These are phyloP conservation scores for Accipiter cooperii DNA, from an alignment of 2,113 vertebrate species.

Conservation along the genomic window DNA sequence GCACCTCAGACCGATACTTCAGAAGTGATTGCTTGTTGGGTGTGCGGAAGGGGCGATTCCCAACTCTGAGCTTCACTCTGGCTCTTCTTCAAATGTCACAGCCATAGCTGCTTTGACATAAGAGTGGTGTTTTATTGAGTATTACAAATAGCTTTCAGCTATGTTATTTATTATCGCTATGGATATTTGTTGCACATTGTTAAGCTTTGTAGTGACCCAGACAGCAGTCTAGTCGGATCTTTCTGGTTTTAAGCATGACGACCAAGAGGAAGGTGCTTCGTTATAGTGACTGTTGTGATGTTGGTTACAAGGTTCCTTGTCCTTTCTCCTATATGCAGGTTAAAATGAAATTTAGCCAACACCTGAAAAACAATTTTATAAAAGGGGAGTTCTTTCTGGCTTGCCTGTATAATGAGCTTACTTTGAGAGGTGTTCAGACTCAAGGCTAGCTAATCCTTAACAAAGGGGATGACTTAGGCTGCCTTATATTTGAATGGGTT, in stretches of 20 bases:
- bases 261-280: background rate
- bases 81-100: background rate
- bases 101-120: background rate
- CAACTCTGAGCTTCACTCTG: background rate
- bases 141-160: background rate
- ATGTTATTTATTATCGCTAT: background rate
- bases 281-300: background rate
- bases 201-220: background rate
- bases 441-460: background rate
- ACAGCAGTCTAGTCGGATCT: background rate
- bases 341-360: background rate
- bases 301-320: background rate
- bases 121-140: background rate
- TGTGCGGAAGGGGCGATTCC: background rate
- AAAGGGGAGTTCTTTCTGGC: background rate
- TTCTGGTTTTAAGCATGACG: background rate
- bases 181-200: background rate
- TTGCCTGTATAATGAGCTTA: background rate
- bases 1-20: background rate
- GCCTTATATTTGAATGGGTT: background rate
- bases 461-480: background rate
- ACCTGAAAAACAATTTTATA: background rate
- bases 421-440: background rate
- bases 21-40: accelerated
- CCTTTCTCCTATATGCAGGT: background rate